Percentiles rank a stretch among this genome's conserved stretches.
Conservation (phyloP, 2,797 vertebrate genomes). For the Hapalemur alaotrensis region DNA sequence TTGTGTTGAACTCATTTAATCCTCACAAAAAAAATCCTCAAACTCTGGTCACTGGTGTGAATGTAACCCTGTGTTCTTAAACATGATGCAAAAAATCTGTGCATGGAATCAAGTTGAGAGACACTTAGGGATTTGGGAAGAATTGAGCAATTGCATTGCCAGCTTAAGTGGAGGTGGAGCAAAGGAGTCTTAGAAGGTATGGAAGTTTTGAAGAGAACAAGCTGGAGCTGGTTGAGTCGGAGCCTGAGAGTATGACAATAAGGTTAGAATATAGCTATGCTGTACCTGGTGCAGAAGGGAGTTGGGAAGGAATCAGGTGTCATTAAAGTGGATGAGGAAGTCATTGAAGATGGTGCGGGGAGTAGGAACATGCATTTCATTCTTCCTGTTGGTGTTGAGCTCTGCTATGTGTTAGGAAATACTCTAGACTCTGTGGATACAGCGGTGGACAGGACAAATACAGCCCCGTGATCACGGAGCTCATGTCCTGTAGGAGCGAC, state of each 20-base stretch:
- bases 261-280: not conserved
- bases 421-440: not conserved
- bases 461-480: not conserved
- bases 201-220: not conserved
- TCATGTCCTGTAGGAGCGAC: not conserved
- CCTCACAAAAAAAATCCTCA: not conserved
- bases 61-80: not conserved
- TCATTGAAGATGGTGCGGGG: not conserved
- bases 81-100: not conserved
- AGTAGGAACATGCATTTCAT: not conserved
- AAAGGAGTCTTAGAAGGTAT: not conserved
- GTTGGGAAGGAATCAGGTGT: not conserved
- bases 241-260: not conserved
- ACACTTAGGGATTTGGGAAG: not conserved
- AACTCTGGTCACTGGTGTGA: not conserved
- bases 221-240: not conserved
- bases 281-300: not conserved
- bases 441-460: not conserved
- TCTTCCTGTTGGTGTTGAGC: not conserved
- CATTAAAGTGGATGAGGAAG: not conserved
- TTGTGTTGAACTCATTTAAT: not conserved
- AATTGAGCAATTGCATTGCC: not conserved
- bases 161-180: not conserved
- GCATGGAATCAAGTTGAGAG: not conserved
- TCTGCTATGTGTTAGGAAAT: not conserved